phyloP scores from a whole-genome alignment of 2,888 invertebrate species.

The Andrena bucephala region DNA sequence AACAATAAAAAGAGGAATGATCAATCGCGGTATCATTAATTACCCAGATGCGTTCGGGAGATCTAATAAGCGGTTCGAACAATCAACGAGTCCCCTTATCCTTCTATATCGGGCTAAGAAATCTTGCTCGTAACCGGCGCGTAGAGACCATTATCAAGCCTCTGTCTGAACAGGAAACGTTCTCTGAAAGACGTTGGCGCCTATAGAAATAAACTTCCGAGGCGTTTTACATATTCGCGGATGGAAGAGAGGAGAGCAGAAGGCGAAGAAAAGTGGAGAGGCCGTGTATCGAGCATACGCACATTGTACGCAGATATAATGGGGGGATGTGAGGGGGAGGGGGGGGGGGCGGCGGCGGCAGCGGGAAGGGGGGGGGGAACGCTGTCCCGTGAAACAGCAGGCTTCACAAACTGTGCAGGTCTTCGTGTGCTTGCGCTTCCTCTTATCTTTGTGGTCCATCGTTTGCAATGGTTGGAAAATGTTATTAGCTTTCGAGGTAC shows the following conservation, averaged over 20 bases:
- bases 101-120: constrained; percentile 36
- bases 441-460: constrained; percentile 8
- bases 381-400: not conserved
- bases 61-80: constrained; percentile 56
- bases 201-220: constrained; percentile 54
- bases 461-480: not conserved
- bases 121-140: constrained; percentile 22
- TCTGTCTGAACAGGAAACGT: constrained; percentile 54
- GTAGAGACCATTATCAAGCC: constrained; percentile 37
- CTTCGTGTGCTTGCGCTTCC: not conserved
- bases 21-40: constrained; percentile 52
- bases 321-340: not conserved
- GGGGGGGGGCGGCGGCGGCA: not conserved
- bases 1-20: constrained; percentile 39
- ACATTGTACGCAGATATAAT: constrained; percentile 26
- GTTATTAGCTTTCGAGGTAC: too few species aligned
- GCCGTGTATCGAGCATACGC: not conserved
- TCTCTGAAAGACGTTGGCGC: constrained; percentile 51
- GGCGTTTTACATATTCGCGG: constrained; percentile 54
- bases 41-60: constrained; percentile 40
- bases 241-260: constrained; percentile 6
- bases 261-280: not conserved
- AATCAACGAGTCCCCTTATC: constrained; percentile 22
- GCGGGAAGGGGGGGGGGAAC: not conserved
- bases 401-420: constrained; percentile 2